These are phyloP conservation scores for Bugulina stolonifera DNA, from an alignment of 2,888 invertebrate species.

Conservation along the genomic window DNA sequence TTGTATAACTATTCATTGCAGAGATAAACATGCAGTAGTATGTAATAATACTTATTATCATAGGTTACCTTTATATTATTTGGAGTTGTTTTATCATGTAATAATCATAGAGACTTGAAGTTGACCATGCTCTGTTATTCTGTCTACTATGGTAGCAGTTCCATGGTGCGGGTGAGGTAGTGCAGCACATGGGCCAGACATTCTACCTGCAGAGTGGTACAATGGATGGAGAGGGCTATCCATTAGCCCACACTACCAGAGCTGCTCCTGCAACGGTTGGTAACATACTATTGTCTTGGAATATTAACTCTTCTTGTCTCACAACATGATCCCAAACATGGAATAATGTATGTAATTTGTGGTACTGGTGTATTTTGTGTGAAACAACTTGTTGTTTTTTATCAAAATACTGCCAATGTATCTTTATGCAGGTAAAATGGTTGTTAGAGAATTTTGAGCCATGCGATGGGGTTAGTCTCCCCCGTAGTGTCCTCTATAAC, in stretches of 20 bases:
- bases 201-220: constrained; percentile 64
- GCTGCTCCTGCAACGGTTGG: constrained; percentile 83
- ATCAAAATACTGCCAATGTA: too few species aligned
- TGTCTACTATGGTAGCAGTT: too few species aligned
- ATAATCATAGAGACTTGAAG: too few species aligned
- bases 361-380: too few species aligned
- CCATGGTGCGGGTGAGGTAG: constrained; percentile 46
- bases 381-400: too few species aligned
- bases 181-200: constrained; percentile 54
- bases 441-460: constrained; percentile 91
- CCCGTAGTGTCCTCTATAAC: constrained; percentile 87
- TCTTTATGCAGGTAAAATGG: constrained; percentile 59
- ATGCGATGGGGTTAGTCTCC: constrained; percentile 79
- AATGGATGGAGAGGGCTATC: constrained; percentile 57
- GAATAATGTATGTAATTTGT: too few species aligned
- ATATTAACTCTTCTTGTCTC: too few species aligned
- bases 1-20: background rate
- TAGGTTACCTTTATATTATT: background rate
- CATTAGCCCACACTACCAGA: constrained; percentile 71
- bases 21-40: background rate
- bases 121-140: too few species aligned
- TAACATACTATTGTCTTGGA: too few species aligned
- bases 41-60: background rate
- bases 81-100: background rate
- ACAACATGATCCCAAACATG: too few species aligned